Base-by-base conservation (phyloP, 2,797 vertebrate species). In the Microctenopoma lineatum region DNA sequence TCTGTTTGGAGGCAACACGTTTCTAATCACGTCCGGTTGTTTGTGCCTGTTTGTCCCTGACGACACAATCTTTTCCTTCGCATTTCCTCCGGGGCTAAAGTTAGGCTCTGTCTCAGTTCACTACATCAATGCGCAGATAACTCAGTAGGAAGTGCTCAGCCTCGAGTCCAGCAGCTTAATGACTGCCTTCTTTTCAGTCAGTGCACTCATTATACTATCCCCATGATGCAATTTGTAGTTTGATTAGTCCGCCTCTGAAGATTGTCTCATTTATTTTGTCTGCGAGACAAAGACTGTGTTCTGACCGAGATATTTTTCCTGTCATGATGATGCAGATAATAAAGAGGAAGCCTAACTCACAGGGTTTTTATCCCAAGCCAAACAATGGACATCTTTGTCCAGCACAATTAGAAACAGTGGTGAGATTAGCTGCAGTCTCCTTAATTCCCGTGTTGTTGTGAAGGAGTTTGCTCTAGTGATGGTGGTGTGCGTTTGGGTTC, bases 1-100 rank as follows among this genome's bases (percentile, higher is more conserved):
- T 44, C 25, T 38, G 27, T 53, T 47, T 36, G 66, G 59, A 59
- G 70, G 70, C 10, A 3, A 36, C 42, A 18, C 69, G 51, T 47
- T 63, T 27, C 61, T 46, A 51, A 64, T 61, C 66, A 44, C 39
- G 18, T 70, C 79, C 62, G 47, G 72, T 18, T 63, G 48, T 57
- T 54, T 59, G 41, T 60, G 70, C 72, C 55, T 54, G 59, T 73
- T 70, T 75, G 81, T 77, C 75, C 76, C 71, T 32, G 55, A 44
- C 14, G 34, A 66, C 45, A 18, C 55, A 0, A 46, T 26, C 59
- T 71, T 73, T 70, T 60, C 74, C 77, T 80, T 82, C 81, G 78
- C 81, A 74, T 84, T 86, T 87, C 87, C 80, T 81, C 67, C 68
- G 72, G 38, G 63, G 81, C 84, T 90, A 88, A 89, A 87, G 71